Base-by-base conservation (phyloP, 2,888 invertebrate species). In the Drosophila lutescens region DNA sequence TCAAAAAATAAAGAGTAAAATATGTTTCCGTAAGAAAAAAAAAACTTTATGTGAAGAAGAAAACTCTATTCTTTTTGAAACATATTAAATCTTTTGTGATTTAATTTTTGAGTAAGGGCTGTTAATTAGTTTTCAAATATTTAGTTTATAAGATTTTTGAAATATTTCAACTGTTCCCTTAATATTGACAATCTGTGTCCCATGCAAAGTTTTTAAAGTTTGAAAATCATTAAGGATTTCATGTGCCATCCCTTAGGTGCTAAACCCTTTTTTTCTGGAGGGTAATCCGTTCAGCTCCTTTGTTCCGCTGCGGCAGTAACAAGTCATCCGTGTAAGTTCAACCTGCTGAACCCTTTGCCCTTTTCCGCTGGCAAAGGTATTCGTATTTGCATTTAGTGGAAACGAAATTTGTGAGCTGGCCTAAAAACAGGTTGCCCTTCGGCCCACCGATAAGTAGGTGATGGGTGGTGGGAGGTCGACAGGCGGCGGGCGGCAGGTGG, bases 251-350 rank as follows among this genome's bases (percentile, higher is more conserved):
- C 38, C 58, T 23, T 10, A 57, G 59, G 60, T n/a, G 60, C 13
- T 15, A 5, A 23, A n/a, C 13, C 61, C 30, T 38, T 61, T 50
- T 38, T 61, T 51, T 2, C 4, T 8, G 9, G 10, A 66, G 53
- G 40, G 34, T 15, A 47, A 20, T 65, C 49, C 41, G 49, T 41
- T 55, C 12, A 30, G 36, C 34, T 46, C 15, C 20, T 41, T 20
- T 17, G 43, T 34, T 54, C 40, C 69, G 46, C 44, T 66, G 66
- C 63, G 63, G 63, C 63, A 66, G 40, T 62, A 76, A 57, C 80
- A 85, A 80, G 72, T 78, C 84, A 70, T 71, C 80, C 78, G 79
- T 77, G 68, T 76, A 73, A 77, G 74, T 56, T 55, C 56, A 55
- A 47, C 58, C 56, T 57, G 53, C 49, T 12, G 41, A 51, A 49